A percentile compares a stretch with the other conserved stretches of the same genome.
phyloP scores from a whole-genome alignment of 2,797 vertebrate genomes.

The Anguilla anguilla region DNA sequence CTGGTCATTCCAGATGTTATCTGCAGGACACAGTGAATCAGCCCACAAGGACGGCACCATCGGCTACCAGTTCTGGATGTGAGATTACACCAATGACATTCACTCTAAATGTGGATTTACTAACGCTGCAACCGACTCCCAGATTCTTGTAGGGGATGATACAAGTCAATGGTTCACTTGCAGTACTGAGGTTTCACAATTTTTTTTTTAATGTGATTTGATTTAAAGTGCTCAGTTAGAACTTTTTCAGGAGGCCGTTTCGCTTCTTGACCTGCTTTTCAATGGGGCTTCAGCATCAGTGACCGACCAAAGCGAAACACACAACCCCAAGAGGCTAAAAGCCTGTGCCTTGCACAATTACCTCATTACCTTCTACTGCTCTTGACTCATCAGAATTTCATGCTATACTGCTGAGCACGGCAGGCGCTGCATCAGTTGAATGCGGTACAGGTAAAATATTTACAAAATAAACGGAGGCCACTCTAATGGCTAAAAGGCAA shows the following conservation, averaged over 20 bases:
- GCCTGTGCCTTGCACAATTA: background rate
- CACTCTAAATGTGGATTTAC: no score
- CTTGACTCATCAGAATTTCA: background rate
- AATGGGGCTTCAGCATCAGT: background rate
- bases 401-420: background rate
- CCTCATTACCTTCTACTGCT: background rate
- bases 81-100: background rate
- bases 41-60: background rate
- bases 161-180: background rate
- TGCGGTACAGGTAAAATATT: background rate
- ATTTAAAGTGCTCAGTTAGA: background rate
- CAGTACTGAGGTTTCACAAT: background rate
- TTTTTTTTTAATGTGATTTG: background rate
- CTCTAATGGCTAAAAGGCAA: background rate
- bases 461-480: background rate
- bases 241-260: background rate
- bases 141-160: background rate
- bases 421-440: background rate
- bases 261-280: background rate
- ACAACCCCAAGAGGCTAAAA: background rate
- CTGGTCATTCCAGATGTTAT: conserved; percentile 91
- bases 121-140: background rate
- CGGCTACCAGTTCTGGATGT: background rate
- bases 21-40: conserved; percentile 57
- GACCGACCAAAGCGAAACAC: background rate